Conservation (phyloP, 2,888 invertebrate species). For the Antheraea assamensis region DNA sequence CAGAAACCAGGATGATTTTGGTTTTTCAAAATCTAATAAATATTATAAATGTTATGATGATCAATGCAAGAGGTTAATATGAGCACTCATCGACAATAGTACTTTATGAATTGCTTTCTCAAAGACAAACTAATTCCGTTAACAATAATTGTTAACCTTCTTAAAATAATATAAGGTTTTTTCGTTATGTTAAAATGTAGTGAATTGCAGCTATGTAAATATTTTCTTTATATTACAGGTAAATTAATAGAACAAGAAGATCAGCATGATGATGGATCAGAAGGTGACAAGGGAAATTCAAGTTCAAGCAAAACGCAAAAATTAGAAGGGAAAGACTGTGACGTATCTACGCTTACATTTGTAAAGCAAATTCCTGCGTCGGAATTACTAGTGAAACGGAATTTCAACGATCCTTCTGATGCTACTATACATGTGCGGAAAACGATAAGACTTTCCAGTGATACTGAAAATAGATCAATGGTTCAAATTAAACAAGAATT, state of each 20-base stretch:
- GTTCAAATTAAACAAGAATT: constrained; percentile 72
- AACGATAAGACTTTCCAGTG: constrained; percentile 72
- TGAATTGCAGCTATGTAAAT: not conserved
- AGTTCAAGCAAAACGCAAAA: constrained; percentile 56
- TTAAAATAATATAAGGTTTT: too few relatives aligned
- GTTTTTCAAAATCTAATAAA: too few relatives aligned
- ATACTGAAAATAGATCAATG: constrained; percentile 72
- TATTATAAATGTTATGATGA: too few relatives aligned
- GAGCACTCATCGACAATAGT: too few relatives aligned
- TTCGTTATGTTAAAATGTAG: not conserved
- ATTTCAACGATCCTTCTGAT: constrained; percentile 64
- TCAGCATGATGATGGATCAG: constrained; percentile 81
- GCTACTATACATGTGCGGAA: constrained; percentile 70
- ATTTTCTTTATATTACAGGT: constrained; percentile 54
- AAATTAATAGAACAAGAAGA: constrained; percentile 84
- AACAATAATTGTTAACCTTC: too few relatives aligned
- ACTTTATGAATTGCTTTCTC: too few relatives aligned
- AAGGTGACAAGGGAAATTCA: constrained; percentile 68
- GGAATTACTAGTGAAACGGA: constrained; percentile 72
- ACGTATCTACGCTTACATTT: constrained; percentile 66
- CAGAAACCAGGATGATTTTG: too few relatives aligned
- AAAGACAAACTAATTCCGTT: too few relatives aligned
- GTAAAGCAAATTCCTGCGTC: constrained; percentile 73
- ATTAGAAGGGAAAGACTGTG: constrained; percentile 58
- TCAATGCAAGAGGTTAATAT: too few relatives aligned